These are phyloP conservation scores for Condylura cristata DNA, from an alignment of 2,113 vertebrate genomes.

Conservation along the genomic window DNA sequence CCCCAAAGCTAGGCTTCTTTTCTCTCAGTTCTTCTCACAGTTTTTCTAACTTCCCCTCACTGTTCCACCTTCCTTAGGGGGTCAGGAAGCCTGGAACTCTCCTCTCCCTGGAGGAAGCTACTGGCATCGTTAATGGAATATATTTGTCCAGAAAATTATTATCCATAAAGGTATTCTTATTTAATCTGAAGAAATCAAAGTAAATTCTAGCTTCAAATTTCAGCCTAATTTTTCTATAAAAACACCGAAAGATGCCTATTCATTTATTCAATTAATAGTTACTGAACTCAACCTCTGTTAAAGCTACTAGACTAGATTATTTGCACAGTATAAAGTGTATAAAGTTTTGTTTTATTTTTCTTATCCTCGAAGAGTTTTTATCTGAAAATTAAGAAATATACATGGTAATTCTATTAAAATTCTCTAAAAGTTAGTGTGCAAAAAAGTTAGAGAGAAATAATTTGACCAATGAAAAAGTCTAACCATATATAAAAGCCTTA, in stretches of 20 bases:
- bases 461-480: not conserved
- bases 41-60: too few relatives aligned
- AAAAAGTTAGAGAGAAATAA: not conserved
- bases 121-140: not conserved
- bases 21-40: too few relatives aligned
- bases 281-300: not conserved
- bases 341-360: too few relatives aligned
- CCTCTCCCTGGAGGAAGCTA: not conserved
- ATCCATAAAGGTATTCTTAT: conserved; percentile 14
- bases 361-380: not conserved
- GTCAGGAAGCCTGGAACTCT: too few relatives aligned
- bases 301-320: not conserved
- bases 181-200: conserved; percentile 18
- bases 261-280: not conserved
- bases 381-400: not conserved
- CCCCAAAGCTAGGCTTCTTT: too few relatives aligned
- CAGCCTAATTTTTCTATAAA: not conserved
- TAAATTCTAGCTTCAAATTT: conserved; percentile 41
- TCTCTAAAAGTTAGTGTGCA: not conserved
- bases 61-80: too few relatives aligned
- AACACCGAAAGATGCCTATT: not conserved
- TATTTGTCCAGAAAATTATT: conserved; percentile 9
- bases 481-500: not conserved
- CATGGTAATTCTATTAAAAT: not conserved
- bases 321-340: not conserved